Base-by-base conservation (phyloP, 2,113 vertebrate species). In the Hylia prasina region DNA sequence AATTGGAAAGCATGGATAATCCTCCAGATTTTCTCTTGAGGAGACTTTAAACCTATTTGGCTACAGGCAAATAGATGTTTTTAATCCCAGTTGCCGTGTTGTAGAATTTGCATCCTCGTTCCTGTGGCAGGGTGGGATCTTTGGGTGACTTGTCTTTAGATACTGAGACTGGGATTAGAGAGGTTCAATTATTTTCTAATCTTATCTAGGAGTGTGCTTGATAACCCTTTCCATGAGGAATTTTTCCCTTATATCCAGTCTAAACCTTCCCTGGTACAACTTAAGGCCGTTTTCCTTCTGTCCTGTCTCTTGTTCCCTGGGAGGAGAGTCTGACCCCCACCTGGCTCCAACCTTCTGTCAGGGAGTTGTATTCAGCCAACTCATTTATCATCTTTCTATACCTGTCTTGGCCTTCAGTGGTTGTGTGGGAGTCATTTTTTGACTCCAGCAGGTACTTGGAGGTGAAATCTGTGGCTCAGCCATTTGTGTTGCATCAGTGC, bases 1-100 rank as follows among this genome's bases (percentile, higher is more conserved):
- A 75, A 93, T 94, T 64, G 54, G 60, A 85, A 90, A 85, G 54
- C 78, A 37, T 27, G 87, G 91, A 88, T 97, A 95, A 96, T 91
- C 92, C 83, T 94, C 45, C 15, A 61, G 89, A 65, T 93, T 94
- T 89, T 95, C 95, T 96, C 65, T 31, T 11, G 82, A 85, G 79
- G 75, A 93, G 77, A 30, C 51, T 86, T 93, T 81, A 91, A 94
- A 93, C 83, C 79, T 80, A 37, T 92, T 90, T 60, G 78, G n/a
- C 48, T 73, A 7, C 78, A 93, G 68, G 64, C 33, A 87, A 53
- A 39, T 40, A n/a, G 40, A 82, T 77, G 87, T 45, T 85, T 80
- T 79, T 92, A 89, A 94, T 95, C 93, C 85, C 76, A 37, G 73
- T 47, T 2, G 2, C 85, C 0, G 0, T 89, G 95, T 53, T 89